These are phyloP conservation scores for Nudaria mundana DNA, from an alignment of 2,888 invertebrate species.

Conservation along the genomic window DNA sequence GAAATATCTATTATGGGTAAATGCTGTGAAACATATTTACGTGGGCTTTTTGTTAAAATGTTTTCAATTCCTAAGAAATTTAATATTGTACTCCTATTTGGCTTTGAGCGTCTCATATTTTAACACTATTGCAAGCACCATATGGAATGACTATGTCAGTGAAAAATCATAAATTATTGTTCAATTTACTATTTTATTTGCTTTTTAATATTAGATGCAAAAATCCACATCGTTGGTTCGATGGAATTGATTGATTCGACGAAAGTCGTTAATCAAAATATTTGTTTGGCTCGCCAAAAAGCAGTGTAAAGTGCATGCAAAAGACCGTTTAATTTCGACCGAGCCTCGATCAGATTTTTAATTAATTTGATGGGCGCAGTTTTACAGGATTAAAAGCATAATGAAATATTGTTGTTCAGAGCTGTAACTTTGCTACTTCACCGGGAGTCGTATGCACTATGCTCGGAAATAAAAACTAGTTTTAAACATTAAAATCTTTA, in stretches of 20 bases:
- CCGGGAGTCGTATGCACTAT: too few species aligned
- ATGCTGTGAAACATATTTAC: too few species aligned
- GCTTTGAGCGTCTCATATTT: too few species aligned
- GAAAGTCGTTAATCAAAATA: constrained; percentile 54
- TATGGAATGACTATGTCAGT: too few species aligned
- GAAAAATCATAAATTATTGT: too few species aligned
- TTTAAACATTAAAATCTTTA: too few species aligned
- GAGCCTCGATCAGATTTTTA: constrained; percentile 37
- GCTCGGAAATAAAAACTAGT: too few species aligned
- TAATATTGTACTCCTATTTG: too few species aligned
- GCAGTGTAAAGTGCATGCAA: constrained; percentile 45
- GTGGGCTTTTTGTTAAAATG: too few species aligned
- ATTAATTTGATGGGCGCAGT: constrained; percentile 39
- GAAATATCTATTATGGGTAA: constrained; percentile 25
- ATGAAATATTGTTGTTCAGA: not conserved
- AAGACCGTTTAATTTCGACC: constrained; percentile 50
- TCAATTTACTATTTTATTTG: not conserved
- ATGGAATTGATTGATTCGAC: constrained; percentile 59
- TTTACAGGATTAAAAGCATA: constrained; percentile 14
- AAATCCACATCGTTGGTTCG: constrained; percentile 32
- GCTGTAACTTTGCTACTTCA: too few species aligned
- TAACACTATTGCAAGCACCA: too few species aligned
- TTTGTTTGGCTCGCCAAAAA: constrained; percentile 40
- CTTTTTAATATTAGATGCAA: constrained; percentile 12
- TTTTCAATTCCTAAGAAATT: too few species aligned